Base-by-base conservation (phyloP, 2,113 vertebrate species). In the Symphodus melops region DNA sequence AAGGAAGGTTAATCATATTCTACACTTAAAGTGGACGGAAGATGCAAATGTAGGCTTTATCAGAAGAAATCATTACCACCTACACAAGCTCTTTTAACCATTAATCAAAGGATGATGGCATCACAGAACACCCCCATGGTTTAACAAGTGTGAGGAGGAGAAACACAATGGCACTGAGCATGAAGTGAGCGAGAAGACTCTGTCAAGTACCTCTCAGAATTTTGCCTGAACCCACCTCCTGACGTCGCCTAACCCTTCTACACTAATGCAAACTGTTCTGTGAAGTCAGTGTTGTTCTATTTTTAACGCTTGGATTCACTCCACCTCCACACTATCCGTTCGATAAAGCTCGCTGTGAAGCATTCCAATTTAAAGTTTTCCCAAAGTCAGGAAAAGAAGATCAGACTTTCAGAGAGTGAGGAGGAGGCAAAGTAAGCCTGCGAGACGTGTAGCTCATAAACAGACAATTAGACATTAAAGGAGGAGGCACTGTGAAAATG, bases 201-300 rank as follows among this genome's bases (percentile, higher is more conserved):
- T 36, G n/a, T 5, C 21, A 19, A 71, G 52, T 64, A 65, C 33
- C 69, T 80, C 55, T 77, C 70, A 73, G 72, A 73, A 87, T 74
- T 52, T 68, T 20, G 48, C 68, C 63, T 76, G 65, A 81, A 75
- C 75, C 57, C 65, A 39, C 67, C 19, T 62, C 51, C 44, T 81
- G 65, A 56, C 4, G 46, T 74, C 67, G 13, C 74, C 80, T 75
- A 77, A 75, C 42, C 2, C 1, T 21, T 20, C 70, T 25, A 51
- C 68, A 0, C 10, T 55, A 19, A 71, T 79, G 61, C 72, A 77
- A 77, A 68, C 42, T 11, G 2, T 51, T 71, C 42, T 68, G 28
- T 80, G 2, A 53, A 75, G 33, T 48, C 33, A 21, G 17, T 17
- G 1, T 52, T 19, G 46, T 55, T 65, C 28, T 51, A 60, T 80